Percentiles rank a stretch among this genome's conserved stretches.
Evolutionary conservation across 2,888 invertebrate genomes (phyloP).

Genomic region (Mythimna lalbum): DNA sequence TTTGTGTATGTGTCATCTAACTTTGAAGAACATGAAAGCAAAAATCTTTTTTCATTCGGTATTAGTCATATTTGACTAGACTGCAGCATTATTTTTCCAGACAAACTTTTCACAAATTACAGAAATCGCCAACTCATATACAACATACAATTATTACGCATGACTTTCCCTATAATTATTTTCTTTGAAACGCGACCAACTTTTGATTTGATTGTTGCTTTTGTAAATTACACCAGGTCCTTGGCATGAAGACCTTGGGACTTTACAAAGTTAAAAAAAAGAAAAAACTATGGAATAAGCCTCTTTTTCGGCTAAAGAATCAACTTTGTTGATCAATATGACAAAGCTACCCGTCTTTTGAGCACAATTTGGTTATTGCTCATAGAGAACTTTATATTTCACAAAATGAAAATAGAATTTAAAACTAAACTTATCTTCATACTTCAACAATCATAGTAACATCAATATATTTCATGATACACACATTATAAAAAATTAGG

Average conservation of each 20-base stretch:
- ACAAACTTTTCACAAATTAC: not conserved
- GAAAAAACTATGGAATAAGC: slow-evolving; percentile 4
- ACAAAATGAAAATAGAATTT: no score
- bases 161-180: slow-evolving; percentile 28
- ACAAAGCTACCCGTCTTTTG: not conserved
- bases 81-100: not conserved
- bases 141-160: slow-evolving; percentile 31
- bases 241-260: slow-evolving; percentile 36
- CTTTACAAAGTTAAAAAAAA: slow-evolving; percentile 8
- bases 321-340: not conserved
- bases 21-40: slow-evolving; percentile 1
- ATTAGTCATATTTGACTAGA: slow-evolving; percentile 23
- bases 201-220: slow-evolving; percentile 50
- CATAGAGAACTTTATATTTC: no score
- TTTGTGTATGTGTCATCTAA: not conserved
- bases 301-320: not conserved
- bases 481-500: no score
- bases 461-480: no score
- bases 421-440: no score
- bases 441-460: no score
- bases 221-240: slow-evolving; percentile 33
- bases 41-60: not conserved
- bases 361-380: not conserved
- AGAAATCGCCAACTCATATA: slow-evolving; percentile 16
- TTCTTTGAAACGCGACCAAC: slow-evolving; percentile 39